Conservation (phyloP, 2,113 vertebrate genomes). For the Tetraodon nigroviridis region DNA sequence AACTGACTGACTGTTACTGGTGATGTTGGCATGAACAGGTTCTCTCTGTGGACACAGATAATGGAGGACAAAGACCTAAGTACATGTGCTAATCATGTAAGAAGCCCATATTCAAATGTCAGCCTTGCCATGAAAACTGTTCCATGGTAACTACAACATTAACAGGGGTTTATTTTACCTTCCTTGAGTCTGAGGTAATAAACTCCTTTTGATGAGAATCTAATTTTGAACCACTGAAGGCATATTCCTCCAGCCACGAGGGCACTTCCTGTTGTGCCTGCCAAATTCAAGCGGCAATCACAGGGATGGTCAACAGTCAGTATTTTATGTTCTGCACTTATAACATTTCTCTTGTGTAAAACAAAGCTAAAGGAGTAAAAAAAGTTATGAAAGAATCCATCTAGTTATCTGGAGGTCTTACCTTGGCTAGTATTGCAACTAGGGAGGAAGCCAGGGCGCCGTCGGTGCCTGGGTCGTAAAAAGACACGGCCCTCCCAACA, state of each 20-base stretch:
- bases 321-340: too few relatives aligned
- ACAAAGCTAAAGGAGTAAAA: not conserved
- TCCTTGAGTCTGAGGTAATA: constrained; percentile 72
- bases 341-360: not conserved
- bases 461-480: constrained; percentile 80
- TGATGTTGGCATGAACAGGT: constrained; percentile 16
- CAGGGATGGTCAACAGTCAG: too few relatives aligned
- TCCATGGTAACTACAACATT: too few relatives aligned
- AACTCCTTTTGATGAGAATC: constrained; percentile 58
- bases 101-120: too few relatives aligned
- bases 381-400: not conserved
- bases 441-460: constrained; percentile 76
- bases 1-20: not conserved
- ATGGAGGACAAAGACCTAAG: too few relatives aligned
- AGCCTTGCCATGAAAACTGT: too few relatives aligned
- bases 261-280: constrained; percentile 94
- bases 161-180: constrained; percentile 61
- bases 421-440: constrained; percentile 84
- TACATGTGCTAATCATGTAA: too few relatives aligned
- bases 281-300: not conserved
- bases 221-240: constrained; percentile 61
- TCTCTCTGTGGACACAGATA: constrained; percentile 3
- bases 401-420: constrained; percentile 39
- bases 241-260: constrained; percentile 84
- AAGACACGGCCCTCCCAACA: constrained; percentile 83